Conservation (phyloP, 2,113 vertebrate genomes). For the Pampusana beccarii region DNA sequence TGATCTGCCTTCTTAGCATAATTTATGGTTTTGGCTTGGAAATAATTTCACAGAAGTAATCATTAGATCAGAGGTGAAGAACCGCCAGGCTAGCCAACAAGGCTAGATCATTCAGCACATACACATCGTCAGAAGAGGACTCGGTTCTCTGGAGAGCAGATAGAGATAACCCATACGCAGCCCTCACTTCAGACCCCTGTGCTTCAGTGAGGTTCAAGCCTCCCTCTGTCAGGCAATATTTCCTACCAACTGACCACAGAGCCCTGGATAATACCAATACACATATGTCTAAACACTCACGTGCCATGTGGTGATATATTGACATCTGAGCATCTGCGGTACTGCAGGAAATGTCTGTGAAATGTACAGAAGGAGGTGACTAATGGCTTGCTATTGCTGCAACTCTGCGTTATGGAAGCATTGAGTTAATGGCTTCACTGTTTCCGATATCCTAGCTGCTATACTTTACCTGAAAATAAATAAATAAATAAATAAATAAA, state of each 20-base stretch:
- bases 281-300: rapidly evolving
- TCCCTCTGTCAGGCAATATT: background rate
- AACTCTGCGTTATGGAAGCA: background rate
- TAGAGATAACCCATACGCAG: rapidly evolving
- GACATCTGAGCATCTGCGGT: background rate
- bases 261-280: too few species aligned
- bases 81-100: background rate
- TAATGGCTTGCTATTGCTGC: background rate
- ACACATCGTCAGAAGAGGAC: background rate
- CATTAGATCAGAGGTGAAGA: background rate
- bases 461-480: background rate
- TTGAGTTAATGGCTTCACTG: background rate
- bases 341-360: background rate
- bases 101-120: background rate
- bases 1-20: background rate
- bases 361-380: background rate
- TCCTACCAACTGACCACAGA: background rate
- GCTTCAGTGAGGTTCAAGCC: background rate
- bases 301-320: background rate
- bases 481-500: too few species aligned
- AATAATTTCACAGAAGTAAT: background rate
- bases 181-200: background rate
- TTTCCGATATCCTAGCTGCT: background rate
- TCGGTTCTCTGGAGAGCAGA: background rate
- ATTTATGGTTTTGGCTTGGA: background rate